phyloP scores from a whole-genome alignment of 2,888 invertebrate species.

The Diloba caeruleocephala region DNA sequence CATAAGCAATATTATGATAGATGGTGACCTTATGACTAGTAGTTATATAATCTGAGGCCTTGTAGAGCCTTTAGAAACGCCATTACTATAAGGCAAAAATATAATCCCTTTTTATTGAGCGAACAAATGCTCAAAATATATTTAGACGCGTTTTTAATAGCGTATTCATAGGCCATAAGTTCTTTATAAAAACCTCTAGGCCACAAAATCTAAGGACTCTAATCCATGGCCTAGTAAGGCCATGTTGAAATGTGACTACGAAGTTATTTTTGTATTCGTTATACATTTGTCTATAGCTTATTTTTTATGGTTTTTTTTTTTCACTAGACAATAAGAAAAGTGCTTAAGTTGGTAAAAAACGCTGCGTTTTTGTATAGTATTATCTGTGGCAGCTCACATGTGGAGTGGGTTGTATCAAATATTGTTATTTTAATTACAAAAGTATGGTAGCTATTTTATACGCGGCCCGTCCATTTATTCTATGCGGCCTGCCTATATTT shows the following conservation, averaged over 20 bases:
- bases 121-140: slow-evolving; percentile 4
- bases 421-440: slow-evolving; percentile 13
- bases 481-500: neutral
- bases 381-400: slow-evolving; percentile 51
- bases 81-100: slow-evolving; percentile 27
- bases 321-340: slow-evolving; percentile 64
- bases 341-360: slow-evolving; percentile 67
- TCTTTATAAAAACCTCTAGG: slow-evolving; percentile 1
- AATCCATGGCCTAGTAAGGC: slow-evolving; percentile 31
- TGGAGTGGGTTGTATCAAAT: slow-evolving; percentile 28
- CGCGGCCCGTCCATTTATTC: neutral
- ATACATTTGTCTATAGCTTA: slow-evolving; percentile 74
- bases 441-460: neutral
- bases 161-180: slow-evolving; percentile 3
- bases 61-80: slow-evolving; percentile 21
- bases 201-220: slow-evolving; percentile 27
- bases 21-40: slow-evolving; percentile 44
- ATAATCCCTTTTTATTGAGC: slow-evolving; percentile 11
- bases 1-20: slow-evolving; percentile 47
- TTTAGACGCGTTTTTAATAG: neutral
- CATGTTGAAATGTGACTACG: slow-evolving; percentile 71
- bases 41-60: slow-evolving; percentile 32
- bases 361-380: slow-evolving; percentile 57
- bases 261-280: slow-evolving; percentile 81
- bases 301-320: slow-evolving; percentile 75